Conservation (phyloP, 2,113 vertebrate genomes). For the Balaeniceps rex region DNA sequence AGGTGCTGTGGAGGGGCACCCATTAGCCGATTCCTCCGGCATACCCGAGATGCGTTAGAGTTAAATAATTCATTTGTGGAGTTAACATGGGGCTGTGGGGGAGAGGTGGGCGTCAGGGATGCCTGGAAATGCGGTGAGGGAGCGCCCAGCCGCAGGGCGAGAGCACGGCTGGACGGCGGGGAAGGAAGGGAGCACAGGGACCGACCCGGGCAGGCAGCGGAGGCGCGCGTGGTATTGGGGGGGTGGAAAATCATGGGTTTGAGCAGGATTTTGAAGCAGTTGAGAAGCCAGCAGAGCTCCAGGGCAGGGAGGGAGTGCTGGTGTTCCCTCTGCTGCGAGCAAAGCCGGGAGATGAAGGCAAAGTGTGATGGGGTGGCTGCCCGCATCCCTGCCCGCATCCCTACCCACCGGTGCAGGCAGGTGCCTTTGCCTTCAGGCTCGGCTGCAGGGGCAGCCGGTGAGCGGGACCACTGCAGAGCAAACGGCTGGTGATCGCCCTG, state of each 20-base stretch:
- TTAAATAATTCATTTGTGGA: neutral
- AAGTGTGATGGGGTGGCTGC: neutral
- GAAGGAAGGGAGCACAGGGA: neutral
- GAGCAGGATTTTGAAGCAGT: neutral
- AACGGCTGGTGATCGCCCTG: neutral
- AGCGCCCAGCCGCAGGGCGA: neutral
- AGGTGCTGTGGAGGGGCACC: neutral
- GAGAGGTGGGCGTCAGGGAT: neutral
- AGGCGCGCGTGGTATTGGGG: rapidly evolving
- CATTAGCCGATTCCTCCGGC: neutral
- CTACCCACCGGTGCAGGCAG: neutral
- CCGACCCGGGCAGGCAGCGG: neutral
- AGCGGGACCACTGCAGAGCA: neutral
- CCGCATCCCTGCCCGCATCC: neutral
- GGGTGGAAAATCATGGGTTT: neutral
- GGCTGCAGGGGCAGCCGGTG: neutral
- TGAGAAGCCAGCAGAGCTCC: neutral
- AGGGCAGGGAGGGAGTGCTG: neutral
- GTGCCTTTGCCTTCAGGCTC: neutral
- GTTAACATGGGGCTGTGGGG: neutral
- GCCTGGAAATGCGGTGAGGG: neutral
- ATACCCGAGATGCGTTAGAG: neutral
- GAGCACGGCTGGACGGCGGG: neutral
- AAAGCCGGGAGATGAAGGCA: neutral
- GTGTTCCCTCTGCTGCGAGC: neutral